Percentiles rank a stretch among this genome's conserved stretches.
These are phyloP conservation scores for Stegodyphus dumicola DNA, from an alignment of 1,140 invertebrate genomes.

Conservation along the genomic window DNA sequence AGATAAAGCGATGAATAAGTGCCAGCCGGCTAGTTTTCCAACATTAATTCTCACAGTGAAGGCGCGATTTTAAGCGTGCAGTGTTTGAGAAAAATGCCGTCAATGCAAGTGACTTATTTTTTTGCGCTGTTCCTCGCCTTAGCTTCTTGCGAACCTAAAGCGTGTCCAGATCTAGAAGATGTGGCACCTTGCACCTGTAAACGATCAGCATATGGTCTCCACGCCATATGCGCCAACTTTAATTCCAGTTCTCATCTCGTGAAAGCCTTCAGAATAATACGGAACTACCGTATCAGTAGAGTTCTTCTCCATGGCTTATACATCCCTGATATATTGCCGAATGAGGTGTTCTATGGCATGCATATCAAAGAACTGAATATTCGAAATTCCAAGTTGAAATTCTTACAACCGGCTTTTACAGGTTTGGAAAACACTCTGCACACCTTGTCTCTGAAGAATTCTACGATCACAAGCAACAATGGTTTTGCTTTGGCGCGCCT, in stretches of 20 bases:
- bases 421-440: slow-evolving; percentile 22
- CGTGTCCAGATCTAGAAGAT: slow-evolving; percentile 22
- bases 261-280: slow-evolving; percentile 19
- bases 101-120: too few species aligned
- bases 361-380: slow-evolving; percentile 25
- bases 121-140: too few species aligned
- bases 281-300: slow-evolving; percentile 18
- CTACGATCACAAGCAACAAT: slow-evolving; percentile 33
- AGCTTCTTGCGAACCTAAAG: background rate
- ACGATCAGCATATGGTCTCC: slow-evolving; percentile 7
- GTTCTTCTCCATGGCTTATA: slow-evolving; percentile 18
- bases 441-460: slow-evolving; percentile 15
- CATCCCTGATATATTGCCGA: slow-evolving; percentile 9
- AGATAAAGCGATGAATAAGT: too few species aligned
- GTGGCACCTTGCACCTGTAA: slow-evolving; percentile 33
- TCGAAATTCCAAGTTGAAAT: slow-evolving; percentile 3
- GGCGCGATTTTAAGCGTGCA: too few species aligned
- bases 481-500: slow-evolving; percentile 20
- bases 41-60: too few species aligned
- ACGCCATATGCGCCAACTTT: slow-evolving; percentile 20
- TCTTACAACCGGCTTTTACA: slow-evolving; percentile 21
- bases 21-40: too few species aligned
- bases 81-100: too few species aligned
- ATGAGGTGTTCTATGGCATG: slow-evolving; percentile 26
- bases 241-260: background rate